Conservation (phyloP, 2,888 invertebrate genomes). For the Actias luna region DNA sequence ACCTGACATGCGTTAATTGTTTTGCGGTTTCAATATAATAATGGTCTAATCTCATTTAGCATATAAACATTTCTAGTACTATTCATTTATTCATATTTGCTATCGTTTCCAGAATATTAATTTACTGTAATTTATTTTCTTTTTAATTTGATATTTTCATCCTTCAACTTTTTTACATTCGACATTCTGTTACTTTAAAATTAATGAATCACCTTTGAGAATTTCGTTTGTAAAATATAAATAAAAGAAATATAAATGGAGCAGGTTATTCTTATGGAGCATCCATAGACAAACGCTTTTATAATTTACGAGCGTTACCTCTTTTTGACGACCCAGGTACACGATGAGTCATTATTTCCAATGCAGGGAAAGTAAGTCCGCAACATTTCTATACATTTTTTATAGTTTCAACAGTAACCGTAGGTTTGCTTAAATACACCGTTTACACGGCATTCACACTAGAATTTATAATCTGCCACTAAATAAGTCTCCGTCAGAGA, state of each 20-base stretch:
- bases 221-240: not conserved
- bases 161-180: not conserved
- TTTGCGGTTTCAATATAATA: slow-evolving; percentile 1
- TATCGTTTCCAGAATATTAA: no score
- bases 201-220: not conserved
- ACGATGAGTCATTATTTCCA: slow-evolving; percentile 49
- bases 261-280: not conserved
- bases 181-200: not conserved
- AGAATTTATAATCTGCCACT: not conserved
- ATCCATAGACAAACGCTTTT: not conserved
- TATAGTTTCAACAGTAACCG: slow-evolving; percentile 20
- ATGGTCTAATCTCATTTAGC: not conserved
- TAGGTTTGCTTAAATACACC: not conserved
- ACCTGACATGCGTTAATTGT: slow-evolving; percentile 9
- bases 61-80: not conserved
- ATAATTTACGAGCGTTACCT: not conserved
- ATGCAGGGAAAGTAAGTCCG: slow-evolving; percentile 45
- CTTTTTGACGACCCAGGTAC: slow-evolving; percentile 18
- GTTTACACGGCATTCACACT: not conserved
- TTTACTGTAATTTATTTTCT: no score
- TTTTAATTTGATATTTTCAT: no score
- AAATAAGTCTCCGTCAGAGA: not conserved
- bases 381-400: slow-evolving; percentile 23
- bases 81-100: not conserved
- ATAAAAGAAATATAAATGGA: not conserved